Percentiles rank a stretch among this genome's conserved stretches.
These are phyloP conservation scores for Caerostris extrusa DNA, from an alignment of 1,140 invertebrate genomes.

Conservation along the genomic window DNA sequence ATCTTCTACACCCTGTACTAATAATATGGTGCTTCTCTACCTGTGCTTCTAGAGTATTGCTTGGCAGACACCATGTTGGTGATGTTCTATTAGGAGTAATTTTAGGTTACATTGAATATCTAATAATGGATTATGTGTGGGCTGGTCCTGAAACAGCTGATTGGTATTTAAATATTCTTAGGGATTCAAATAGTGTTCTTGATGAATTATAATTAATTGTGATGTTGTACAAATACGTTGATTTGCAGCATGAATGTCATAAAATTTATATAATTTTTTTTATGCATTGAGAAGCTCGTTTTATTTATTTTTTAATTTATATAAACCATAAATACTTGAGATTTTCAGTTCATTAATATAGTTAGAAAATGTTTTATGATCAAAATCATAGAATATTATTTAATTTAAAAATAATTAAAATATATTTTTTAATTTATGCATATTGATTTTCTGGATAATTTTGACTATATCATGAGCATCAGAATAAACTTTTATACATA, in stretches of 20 bases:
- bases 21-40: constrained; percentile 90
- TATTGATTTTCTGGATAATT: too few species aligned
- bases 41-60: constrained; percentile 89
- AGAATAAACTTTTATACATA: too few species aligned
- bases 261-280: neutral
- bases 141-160: constrained; percentile 71
- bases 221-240: neutral
- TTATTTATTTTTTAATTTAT: neutral
- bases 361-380: too few species aligned
- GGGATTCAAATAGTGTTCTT: constrained; percentile 57
- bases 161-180: constrained; percentile 69
- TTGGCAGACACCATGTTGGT: constrained; percentile 92
- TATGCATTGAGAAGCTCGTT: neutral
- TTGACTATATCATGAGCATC: too few species aligned
- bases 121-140: constrained; percentile 60
- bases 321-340: neutral
- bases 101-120: constrained; percentile 87
- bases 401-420: too few species aligned
- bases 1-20: constrained; percentile 80
- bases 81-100: constrained; percentile 90
- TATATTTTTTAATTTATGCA: too few species aligned
- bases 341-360: too few species aligned
- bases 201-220: constrained; percentile 67
- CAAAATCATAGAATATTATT: too few species aligned
- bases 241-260: neutral